These are phyloP conservation scores for Ascaphus truei DNA, from an alignment of 2,113 vertebrate genomes.

Conservation along the genomic window DNA sequence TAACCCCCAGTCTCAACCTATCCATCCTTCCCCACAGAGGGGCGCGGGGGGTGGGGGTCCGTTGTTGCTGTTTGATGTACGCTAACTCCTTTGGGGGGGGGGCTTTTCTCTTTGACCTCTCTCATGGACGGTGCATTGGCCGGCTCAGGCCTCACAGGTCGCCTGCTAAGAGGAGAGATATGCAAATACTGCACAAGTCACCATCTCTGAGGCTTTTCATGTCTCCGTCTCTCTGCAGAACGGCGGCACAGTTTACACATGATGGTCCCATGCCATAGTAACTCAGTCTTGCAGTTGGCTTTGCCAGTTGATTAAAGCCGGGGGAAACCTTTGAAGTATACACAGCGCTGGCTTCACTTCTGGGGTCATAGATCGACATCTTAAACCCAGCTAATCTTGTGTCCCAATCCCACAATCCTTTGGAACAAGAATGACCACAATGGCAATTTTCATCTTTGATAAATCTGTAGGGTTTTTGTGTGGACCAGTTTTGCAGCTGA, in stretches of 20 bases:
- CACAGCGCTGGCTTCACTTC: constrained; percentile 38
- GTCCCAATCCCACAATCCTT: constrained; percentile 42
- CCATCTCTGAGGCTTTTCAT: constrained; percentile 46
- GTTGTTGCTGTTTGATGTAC: too few species aligned
- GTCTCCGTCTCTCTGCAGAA: constrained; percentile 23
- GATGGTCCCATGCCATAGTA: constrained; percentile 51
- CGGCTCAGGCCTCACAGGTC: constrained; percentile 48
- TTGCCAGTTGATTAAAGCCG: constrained; percentile 48
- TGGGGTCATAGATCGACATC: constrained; percentile 41
- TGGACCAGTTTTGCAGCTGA: too few species aligned
- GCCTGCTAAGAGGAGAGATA: constrained; percentile 48
- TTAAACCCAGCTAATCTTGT: not conserved
- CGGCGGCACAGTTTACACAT: constrained; percentile 44
- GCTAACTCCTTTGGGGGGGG: too few species aligned
- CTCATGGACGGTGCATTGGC: too few species aligned
- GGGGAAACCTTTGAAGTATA: constrained; percentile 39
- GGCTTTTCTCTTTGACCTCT: too few species aligned
- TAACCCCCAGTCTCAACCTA: too few species aligned
- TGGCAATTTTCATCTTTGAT: not conserved
- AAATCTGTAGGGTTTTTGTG: too few species aligned
- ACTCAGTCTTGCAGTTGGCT: constrained; percentile 44
- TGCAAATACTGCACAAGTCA: constrained; percentile 41
- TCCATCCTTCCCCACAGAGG: too few species aligned
- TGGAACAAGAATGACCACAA: constrained; percentile 2
- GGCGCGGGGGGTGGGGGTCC: too few species aligned